Conservation (phyloP, 1,140 invertebrate genomes). For the Solenopsis fugax region DNA sequence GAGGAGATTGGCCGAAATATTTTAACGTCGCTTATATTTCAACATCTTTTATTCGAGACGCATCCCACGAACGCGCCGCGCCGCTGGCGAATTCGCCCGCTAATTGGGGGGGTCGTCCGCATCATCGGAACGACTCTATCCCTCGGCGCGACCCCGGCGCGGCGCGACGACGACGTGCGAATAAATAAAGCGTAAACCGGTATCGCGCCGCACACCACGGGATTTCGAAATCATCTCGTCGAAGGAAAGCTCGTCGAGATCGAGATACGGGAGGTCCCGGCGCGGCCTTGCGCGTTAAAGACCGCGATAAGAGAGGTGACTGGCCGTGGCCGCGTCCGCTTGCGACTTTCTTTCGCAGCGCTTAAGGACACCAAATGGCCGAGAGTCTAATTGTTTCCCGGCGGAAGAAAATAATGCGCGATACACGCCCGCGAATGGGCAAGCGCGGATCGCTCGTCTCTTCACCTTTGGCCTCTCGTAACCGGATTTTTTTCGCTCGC, state of each 20-base stretch:
- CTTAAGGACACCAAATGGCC: conserved; percentile 18
- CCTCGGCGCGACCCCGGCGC: neutral
- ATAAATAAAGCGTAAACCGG: conserved; percentile 62
- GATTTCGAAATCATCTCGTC: conserved; percentile 66
- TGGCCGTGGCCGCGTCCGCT: conserved; percentile 49
- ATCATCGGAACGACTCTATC: conserved; percentile 19
- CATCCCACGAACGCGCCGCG: neutral
- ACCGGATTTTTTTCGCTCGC: neutral
- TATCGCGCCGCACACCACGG: conserved; percentile 40
- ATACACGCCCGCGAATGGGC: too few species aligned
- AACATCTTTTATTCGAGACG: neutral
- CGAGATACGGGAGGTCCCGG: conserved; percentile 71
- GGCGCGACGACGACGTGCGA: neutral
- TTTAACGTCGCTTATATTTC: too few species aligned
- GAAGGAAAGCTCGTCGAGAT: conserved; percentile 71
- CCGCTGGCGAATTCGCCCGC: neutral
- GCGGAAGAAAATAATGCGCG: neutral
- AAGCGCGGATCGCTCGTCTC: too few species aligned
- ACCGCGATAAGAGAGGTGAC: conserved; percentile 71
- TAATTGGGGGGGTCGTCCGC: conserved; percentile 40
- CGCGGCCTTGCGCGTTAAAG: conserved; percentile 69
- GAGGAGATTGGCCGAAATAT: too few species aligned
- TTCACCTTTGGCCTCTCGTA: neutral
- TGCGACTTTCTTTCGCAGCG: conserved; percentile 65
- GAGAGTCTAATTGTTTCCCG: conserved; percentile 21